These are phyloP conservation scores for Scotopteryx bipunctaria DNA, from an alignment of 2,888 invertebrate genomes.

Conservation along the genomic window DNA sequence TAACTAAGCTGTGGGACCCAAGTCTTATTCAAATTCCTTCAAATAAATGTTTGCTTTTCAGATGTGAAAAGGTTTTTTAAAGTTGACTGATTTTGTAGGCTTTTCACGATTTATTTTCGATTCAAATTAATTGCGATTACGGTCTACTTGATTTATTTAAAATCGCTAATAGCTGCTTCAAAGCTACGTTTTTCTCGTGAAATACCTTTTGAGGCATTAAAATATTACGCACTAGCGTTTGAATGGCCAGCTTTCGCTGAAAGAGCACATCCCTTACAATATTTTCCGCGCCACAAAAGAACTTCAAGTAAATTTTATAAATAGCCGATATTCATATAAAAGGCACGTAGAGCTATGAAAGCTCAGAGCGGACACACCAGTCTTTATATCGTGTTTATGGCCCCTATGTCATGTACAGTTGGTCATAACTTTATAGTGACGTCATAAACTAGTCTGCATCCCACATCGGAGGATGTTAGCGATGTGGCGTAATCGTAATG, in stretches of 20 bases:
- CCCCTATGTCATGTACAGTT: constrained; percentile 47
- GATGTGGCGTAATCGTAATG: constrained; percentile 40
- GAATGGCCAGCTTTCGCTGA: background rate
- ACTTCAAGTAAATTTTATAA: constrained; percentile 26
- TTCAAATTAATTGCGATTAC: background rate
- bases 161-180: background rate
- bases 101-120: background rate
- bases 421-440: constrained; percentile 50
- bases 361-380: constrained; percentile 40
- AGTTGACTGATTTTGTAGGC: constrained; percentile 1
- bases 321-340: constrained; percentile 34
- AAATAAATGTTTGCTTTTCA: constrained; percentile 6
- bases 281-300: constrained; percentile 2
- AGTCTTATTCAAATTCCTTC: constrained; percentile 15
- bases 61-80: constrained; percentile 2
- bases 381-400: constrained; percentile 52
- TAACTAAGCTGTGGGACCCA: constrained; percentile 14
- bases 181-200: background rate
- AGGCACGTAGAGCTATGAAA: constrained; percentile 35
- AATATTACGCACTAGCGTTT: background rate
- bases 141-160: background rate
- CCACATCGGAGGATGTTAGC: constrained; percentile 37
- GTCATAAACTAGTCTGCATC: constrained; percentile 49
- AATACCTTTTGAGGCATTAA: background rate
- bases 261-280: constrained; percentile 2